These are phyloP conservation scores for Muscina levida DNA, from an alignment of 2,888 invertebrate species.

Conservation along the genomic window DNA sequence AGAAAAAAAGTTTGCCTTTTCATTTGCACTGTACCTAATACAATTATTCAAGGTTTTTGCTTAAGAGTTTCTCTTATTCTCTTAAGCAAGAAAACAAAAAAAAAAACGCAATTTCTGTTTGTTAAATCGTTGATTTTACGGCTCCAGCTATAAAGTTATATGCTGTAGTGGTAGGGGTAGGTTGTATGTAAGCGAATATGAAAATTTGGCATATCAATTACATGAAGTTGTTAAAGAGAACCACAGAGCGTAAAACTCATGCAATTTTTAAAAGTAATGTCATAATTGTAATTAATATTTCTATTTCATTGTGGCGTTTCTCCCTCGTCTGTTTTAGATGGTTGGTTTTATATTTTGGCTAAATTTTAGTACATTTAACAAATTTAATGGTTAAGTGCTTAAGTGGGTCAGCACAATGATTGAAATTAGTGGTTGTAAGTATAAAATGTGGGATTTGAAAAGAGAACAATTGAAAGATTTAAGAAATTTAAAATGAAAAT, in stretches of 20 bases:
- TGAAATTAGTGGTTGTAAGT: too few relatives aligned
- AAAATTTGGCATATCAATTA: slow-evolving; percentile 53
- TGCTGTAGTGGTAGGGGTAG: slow-evolving; percentile 33
- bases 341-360: background rate
- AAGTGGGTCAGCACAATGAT: too few relatives aligned
- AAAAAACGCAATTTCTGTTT: slow-evolving; percentile 11
- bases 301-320: slow-evolving; percentile 25
- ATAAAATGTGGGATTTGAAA: too few relatives aligned
- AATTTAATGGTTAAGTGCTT: too few relatives aligned
- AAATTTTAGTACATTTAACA: too few relatives aligned
- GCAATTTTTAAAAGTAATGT: slow-evolving; percentile 76
- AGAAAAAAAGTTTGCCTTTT: background rate
- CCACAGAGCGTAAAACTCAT: slow-evolving; percentile 68
- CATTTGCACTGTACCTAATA: background rate
- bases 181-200: too few relatives aligned
- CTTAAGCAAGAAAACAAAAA: slow-evolving; percentile 31
- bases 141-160: background rate
- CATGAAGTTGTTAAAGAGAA: slow-evolving; percentile 50
- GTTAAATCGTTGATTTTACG: slow-evolving; percentile 27
- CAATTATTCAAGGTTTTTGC: slow-evolving; percentile 37
- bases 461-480: too few relatives aligned
- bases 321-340: background rate
- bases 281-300: slow-evolving; percentile 73
- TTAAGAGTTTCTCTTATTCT: slow-evolving; percentile 59
- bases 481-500: too few relatives aligned